A percentile compares a stretch with the other conserved stretches of the same genome.
Evolutionary conservation across 2,888 invertebrate species (phyloP).

Genomic region (Mystacides longicornis): DNA sequence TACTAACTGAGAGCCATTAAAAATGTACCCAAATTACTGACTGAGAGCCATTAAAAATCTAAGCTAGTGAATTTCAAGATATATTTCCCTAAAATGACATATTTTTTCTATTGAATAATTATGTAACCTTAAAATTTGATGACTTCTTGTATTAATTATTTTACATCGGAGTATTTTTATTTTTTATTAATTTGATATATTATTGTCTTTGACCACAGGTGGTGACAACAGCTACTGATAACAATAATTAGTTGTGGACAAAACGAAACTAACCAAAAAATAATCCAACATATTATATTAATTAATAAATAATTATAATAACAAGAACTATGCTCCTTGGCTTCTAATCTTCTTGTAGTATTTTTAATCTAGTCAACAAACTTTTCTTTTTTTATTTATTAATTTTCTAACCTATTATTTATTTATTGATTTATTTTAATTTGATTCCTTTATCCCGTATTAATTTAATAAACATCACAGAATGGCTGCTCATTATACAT

Average conservation of each 20-base stretch:
- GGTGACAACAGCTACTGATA: slow-evolving; percentile 18
- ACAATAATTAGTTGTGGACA: slow-evolving; percentile 8
- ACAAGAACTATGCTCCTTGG: no score
- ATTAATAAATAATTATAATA: no score
- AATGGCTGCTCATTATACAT: neutral
- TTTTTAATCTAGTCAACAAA: neutral
- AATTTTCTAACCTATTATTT: neutral
- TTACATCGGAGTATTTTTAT: no score
- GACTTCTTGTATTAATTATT: no score
- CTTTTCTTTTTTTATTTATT: neutral
- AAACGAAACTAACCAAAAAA: slow-evolving; percentile 19
- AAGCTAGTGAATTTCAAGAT: no score
- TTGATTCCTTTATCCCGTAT: neutral
- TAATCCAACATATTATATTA: neutral
- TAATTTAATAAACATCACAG: neutral
- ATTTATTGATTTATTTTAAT: neutral
- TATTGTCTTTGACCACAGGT: slow-evolving; percentile 16
- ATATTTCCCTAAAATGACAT: no score
- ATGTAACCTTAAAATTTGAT: no score
- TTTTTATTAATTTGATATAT: no score
- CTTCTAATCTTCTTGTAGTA: neutral
- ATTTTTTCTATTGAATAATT: no score
- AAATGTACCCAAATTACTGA: no score
- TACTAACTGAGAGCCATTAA: no score
- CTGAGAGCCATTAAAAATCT: no score